These are phyloP conservation scores for Cinclus mexicanus DNA, from an alignment of 2,113 vertebrate species.

Conservation along the genomic window DNA sequence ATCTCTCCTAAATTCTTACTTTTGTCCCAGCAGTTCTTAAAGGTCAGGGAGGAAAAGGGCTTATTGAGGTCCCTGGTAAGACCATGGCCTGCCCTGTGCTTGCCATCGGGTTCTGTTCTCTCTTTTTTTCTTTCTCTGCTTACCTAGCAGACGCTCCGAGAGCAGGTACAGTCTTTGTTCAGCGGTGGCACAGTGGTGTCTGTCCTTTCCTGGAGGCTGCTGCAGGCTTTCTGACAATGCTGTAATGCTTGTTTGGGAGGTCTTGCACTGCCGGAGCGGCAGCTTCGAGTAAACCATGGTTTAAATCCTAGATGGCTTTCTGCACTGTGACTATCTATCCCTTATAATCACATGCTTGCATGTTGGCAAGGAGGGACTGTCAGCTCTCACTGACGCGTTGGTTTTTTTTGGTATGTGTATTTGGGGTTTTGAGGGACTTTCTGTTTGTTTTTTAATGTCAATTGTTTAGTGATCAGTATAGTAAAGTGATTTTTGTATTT, in stretches of 20 bases:
- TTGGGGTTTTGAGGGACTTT: not conserved
- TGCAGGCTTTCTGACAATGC: not conserved
- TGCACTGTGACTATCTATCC: accelerated
- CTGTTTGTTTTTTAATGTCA: not conserved
- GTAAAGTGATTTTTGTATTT: not conserved
- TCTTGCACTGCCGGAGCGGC: not conserved
- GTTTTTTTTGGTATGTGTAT: not conserved
- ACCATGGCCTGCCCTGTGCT: not conserved
- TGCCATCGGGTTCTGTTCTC: not conserved
- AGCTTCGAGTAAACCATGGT: not conserved
- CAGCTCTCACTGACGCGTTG: not conserved
- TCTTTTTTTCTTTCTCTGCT: not conserved
- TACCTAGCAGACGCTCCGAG: not conserved
- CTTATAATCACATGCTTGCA: accelerated
- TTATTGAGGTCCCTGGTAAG: not conserved
- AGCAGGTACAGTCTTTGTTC: not conserved
- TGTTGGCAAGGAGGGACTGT: not conserved
- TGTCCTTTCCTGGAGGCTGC: not conserved
- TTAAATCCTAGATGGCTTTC: not conserved
- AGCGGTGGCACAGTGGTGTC: not conserved
- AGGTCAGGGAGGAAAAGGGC: not conserved
- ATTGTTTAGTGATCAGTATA: not conserved
- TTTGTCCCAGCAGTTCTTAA: not conserved
- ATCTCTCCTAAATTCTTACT: not conserved
- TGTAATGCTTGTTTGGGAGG: not conserved